Evolutionary conservation across 1,140 invertebrate genomes (phyloP).

Genomic region (Micrasema longulum): DNA sequence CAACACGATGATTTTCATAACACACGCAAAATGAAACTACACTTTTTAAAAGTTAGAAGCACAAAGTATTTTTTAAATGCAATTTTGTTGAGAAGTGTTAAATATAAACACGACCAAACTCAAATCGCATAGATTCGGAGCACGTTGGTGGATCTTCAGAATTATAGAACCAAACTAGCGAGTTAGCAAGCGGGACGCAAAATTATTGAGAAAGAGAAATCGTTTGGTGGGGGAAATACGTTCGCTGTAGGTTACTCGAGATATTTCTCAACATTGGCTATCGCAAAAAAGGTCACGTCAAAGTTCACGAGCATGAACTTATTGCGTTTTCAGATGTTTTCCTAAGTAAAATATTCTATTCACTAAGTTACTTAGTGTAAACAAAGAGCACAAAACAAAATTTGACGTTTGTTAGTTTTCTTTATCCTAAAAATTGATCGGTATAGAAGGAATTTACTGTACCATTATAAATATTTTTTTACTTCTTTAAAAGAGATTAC

Average conservation of each 20-base stretch:
- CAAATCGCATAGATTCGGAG: neutral
- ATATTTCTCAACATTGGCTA: slow-evolving; percentile 24
- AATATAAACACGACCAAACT: too few species aligned
- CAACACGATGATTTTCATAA: slow-evolving; percentile 37
- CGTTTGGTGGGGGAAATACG: slow-evolving; percentile 44
- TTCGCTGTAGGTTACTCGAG: slow-evolving; percentile 30
- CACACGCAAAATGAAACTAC: slow-evolving; percentile 19
- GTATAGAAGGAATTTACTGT: slow-evolving; percentile 27
- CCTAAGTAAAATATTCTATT: neutral
- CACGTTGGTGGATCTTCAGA: slow-evolving; percentile 13
- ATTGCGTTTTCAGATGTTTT: slow-evolving; percentile 34
- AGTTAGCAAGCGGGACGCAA: slow-evolving; percentile 23
- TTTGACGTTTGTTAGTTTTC: slow-evolving; percentile 20
- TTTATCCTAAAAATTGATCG: neutral
- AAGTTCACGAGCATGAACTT: slow-evolving; percentile 30
- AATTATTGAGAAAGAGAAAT: slow-evolving; percentile 48
- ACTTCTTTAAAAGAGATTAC: too few species aligned
- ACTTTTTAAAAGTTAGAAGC: neutral
- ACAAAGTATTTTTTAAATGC: too few species aligned
- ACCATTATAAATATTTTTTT: too few species aligned
- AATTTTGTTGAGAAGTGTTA: too few species aligned
- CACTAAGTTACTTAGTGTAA: slow-evolving; percentile 7
- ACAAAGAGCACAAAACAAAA: slow-evolving; percentile 34
- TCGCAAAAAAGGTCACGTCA: slow-evolving; percentile 38
- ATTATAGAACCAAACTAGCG: slow-evolving; percentile 7